These are phyloP conservation scores for Ladona fulva DNA, from an alignment of 1,140 invertebrate genomes.

Conservation along the genomic window DNA sequence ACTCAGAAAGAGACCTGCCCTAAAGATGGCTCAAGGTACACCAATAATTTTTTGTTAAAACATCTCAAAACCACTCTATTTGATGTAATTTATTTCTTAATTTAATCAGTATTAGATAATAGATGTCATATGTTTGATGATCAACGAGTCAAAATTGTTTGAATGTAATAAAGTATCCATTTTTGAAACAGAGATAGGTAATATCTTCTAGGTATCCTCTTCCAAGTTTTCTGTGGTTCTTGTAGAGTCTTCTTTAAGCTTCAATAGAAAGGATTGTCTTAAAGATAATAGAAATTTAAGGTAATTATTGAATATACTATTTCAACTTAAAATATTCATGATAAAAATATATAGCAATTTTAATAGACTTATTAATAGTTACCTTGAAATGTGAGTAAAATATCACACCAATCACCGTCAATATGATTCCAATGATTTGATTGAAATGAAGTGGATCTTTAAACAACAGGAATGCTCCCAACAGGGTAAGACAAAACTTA, in stretches of 20 bases:
- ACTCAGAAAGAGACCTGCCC: no score
- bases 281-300: background rate
- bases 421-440: conserved; percentile 45
- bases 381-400: conserved; percentile 43
- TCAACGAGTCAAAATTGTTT: no score
- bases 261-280: background rate
- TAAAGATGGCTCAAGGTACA: no score
- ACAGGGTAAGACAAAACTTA: conserved; percentile 49
- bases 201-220: background rate
- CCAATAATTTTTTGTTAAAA: no score
- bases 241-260: background rate
- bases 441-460: conserved; percentile 42
- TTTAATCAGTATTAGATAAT: no score
- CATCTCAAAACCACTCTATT: no score
- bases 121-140: no score
- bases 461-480: conserved; percentile 48
- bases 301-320: no score
- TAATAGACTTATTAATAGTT: background rate
- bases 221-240: background rate
- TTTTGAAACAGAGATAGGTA: no score
- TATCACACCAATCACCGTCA: conserved; percentile 42
- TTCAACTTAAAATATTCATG: no score
- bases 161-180: no score
- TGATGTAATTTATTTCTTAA: no score
- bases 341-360: background rate